Evolutionary conservation across 2,113 vertebrate species (phyloP).

Genomic region (Sarotherodon lohbergeri): DNA sequence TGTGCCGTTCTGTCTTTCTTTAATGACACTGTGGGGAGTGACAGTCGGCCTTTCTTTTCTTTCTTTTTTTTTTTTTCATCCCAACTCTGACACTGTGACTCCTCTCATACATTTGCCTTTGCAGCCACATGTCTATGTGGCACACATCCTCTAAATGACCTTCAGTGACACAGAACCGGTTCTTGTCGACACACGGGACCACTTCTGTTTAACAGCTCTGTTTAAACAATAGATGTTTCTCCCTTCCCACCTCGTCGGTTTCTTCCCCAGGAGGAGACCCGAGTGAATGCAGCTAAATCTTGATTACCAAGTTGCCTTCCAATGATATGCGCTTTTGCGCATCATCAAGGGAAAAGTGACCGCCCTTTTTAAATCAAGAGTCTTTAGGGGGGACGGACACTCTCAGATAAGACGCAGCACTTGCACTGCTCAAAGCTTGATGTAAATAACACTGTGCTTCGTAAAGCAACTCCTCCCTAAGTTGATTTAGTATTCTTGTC

Average conservation of each 20-base stretch:
- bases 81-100: slow-evolving; percentile 1
- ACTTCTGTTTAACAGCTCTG: slow-evolving; percentile 12
- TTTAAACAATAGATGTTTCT: slow-evolving; percentile 25
- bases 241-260: background rate
- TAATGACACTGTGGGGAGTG: background rate
- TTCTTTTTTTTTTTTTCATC: background rate
- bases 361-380: slow-evolving; percentile 25
- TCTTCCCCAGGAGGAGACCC: slow-evolving; percentile 15
- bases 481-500: slow-evolving; percentile 56
- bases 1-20: background rate
- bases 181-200: slow-evolving; percentile 1
- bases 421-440: slow-evolving; percentile 26
- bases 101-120: slow-evolving; percentile 7
- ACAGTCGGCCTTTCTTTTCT: background rate
- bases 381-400: background rate
- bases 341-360: slow-evolving; percentile 31
- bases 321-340: slow-evolving; percentile 36
- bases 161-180: slow-evolving; percentile 41
- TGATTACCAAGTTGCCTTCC: slow-evolving; percentile 52
- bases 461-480: slow-evolving; percentile 40
- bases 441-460: slow-evolving; percentile 53
- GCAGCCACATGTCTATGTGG: slow-evolving; percentile 16
- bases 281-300: slow-evolving; percentile 50
- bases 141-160: slow-evolving; percentile 58
- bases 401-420: slow-evolving; percentile 18